These are phyloP conservation scores for Neria commutata DNA, from an alignment of 2,888 invertebrate species.

Conservation along the genomic window DNA sequence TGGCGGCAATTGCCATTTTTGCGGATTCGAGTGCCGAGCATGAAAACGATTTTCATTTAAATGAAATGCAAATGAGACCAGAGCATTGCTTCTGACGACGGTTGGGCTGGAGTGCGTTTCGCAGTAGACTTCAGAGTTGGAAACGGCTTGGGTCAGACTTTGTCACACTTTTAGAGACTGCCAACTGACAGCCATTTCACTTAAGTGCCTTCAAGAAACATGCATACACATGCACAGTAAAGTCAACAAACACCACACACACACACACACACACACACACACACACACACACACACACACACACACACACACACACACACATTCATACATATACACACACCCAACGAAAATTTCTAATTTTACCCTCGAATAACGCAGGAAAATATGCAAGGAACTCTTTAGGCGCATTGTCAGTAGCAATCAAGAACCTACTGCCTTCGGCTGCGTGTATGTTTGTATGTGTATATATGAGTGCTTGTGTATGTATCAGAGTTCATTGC, in stretches of 20 bases:
- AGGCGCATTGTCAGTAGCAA: neutral
- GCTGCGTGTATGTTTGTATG: neutral
- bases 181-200: neutral
- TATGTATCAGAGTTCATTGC: no score
- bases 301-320: no score
- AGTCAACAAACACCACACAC: no score
- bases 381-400: neutral
- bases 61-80: neutral
- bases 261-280: no score
- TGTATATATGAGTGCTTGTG: neutral
- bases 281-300: no score
- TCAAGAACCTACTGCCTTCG: neutral
- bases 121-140: no score
- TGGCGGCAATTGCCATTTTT: no score
- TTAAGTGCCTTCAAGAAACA: no score
- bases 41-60: neutral
- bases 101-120: neutral
- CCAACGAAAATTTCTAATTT: neutral
- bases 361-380: neutral
- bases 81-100: no score
- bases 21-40: no score
- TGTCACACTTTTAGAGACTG: neutral
- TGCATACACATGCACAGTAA: no score
- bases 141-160: neutral
- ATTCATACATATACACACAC: no score